Evolutionary conservation across 1,140 invertebrate genomes (phyloP).

Genomic region (Asobara japonica): DNA sequence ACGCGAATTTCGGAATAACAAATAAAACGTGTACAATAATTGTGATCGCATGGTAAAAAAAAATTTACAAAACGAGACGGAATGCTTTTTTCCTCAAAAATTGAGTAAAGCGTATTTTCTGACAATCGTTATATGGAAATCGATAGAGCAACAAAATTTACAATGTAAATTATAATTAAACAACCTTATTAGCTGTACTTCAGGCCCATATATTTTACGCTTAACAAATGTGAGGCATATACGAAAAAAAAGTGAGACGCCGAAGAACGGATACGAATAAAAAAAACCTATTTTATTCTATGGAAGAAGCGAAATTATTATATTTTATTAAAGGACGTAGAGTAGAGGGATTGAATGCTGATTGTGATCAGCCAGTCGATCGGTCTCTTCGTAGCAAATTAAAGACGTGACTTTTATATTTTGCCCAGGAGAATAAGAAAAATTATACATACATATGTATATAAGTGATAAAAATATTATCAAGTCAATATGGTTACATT

Average conservation of each 20-base stretch:
- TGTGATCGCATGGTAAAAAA: constrained; percentile 1
- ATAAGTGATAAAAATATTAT: constrained; percentile 18
- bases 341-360: constrained; percentile 2
- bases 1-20: not conserved
- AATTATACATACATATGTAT: constrained; percentile 21
- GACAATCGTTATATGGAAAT: constrained; percentile 29
- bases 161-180: not conserved
- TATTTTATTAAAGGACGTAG: constrained; percentile 31
- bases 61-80: constrained; percentile 8
- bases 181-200: constrained; percentile 21
- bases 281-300: constrained; percentile 32
- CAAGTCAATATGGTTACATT: not conserved
- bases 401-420: constrained; percentile 29
- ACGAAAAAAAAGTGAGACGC: constrained; percentile 14
- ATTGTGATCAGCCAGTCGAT: not conserved
- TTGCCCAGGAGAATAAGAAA: constrained; percentile 13
- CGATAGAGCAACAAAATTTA: not conserved
- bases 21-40: constrained; percentile 19
- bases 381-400: not conserved
- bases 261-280: constrained; percentile 14
- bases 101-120: constrained; percentile 26
- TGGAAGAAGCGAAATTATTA: constrained; percentile 33
- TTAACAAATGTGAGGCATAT: not conserved
- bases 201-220: constrained; percentile 27
- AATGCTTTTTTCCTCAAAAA: not conserved